A percentile compares a stretch with the other conserved stretches of the same genome.
These are phyloP conservation scores for Plectus sambesii DNA, from an alignment of 1,140 invertebrate genomes.

Conservation along the genomic window DNA sequence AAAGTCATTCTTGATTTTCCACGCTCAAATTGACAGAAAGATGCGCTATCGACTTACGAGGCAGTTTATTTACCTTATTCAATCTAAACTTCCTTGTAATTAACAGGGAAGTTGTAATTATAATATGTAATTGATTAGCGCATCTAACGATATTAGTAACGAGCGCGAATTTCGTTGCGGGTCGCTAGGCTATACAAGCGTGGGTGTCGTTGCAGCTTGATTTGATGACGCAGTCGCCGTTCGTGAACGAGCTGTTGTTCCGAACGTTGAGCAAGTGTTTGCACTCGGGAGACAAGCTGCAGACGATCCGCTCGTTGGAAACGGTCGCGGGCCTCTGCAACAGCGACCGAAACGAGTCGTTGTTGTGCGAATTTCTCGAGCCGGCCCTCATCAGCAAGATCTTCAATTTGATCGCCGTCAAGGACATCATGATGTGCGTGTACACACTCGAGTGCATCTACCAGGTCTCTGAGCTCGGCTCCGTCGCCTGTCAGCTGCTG, in stretches of 20 bases:
- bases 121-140: too few relatives aligned
- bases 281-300: constrained; percentile 64
- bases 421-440: constrained; percentile 87
- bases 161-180: too few relatives aligned
- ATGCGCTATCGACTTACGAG: too few relatives aligned
- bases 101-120: too few relatives aligned
- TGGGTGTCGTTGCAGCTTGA: too few relatives aligned
- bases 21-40: too few relatives aligned
- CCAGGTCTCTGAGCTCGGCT: constrained; percentile 71
- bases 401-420: constrained; percentile 68
- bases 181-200: too few relatives aligned
- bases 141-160: too few relatives aligned
- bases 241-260: constrained; percentile 52
- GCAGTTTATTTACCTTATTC: too few relatives aligned
- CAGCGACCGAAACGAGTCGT: constrained; percentile 70
- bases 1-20: too few relatives aligned
- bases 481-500: constrained; percentile 72
- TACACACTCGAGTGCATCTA: constrained; percentile 86
- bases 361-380: constrained; percentile 58
- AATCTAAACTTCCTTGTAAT: too few relatives aligned
- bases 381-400: constrained; percentile 60
- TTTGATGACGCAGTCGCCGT: too few relatives aligned
- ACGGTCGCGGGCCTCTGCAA: constrained; percentile 73
- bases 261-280: constrained; percentile 66
- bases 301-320: constrained; percentile 67